Evolutionary conservation across 2,888 invertebrate genomes (phyloP), one percentile per base, ranked within the genome.

Genomic region (Eilema caniola): DNA sequence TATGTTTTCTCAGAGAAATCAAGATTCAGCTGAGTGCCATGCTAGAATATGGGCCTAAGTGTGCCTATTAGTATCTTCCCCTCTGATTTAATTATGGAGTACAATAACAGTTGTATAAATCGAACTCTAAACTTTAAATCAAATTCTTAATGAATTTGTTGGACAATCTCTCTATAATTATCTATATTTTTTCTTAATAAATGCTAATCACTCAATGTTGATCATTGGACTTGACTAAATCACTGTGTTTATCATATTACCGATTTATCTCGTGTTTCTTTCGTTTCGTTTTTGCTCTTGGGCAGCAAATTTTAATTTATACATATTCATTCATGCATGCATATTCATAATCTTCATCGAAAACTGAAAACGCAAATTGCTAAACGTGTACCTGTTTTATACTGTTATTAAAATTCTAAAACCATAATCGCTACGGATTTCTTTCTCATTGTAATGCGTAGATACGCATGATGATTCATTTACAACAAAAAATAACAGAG

Each of bases 401-500:
- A 77, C 66, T 75, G 75, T 80, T 80, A 82, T 82, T 81, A 76
- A 78, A 78, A 77, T 78, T 78, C 72, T 80, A 66, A 67, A 37
- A 23, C 4, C 28, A 62, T 53, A 66, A 78, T 78, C 66, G 59
- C 67, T 70, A 70, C 70, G 67, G 71, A 71, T 75, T 80, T 75
- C 78, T 75, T 80, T 75, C 78, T 74, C 47, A 79, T 81, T 77
- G 83, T 74, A 74, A 81, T 82, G 78, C 77, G 77, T 82, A 82
- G n/a, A n/a, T n/a, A n/a, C 81, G 77, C 83, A 80, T 81, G 81
- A 80, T 78, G 74, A 86, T 85, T 82, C 85, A 80, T 83, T 86
- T 85, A 83, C 76, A 82, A 76, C 84, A 84, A 81, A 81, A 85
- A 83, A 87, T 86, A 83, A 86, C 81, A 86, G 85, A 86, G 85